A percentile compares a stretch with the other conserved stretches of the same genome.
These are phyloP conservation scores for Stenurella melanura DNA, from an alignment of 2,888 invertebrate genomes.

Conservation along the genomic window DNA sequence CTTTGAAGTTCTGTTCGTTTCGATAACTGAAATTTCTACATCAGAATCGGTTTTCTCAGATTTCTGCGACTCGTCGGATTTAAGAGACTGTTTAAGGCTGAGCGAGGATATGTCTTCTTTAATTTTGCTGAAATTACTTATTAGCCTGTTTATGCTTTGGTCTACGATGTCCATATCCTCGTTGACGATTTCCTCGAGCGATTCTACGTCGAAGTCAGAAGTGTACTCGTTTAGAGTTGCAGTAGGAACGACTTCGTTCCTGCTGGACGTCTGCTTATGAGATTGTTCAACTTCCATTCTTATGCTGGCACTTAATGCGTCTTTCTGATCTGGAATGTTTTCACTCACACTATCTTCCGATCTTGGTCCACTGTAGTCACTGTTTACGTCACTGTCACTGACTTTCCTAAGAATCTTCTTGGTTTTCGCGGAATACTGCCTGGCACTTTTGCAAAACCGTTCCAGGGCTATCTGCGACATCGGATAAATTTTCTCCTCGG, in stretches of 20 bases:
- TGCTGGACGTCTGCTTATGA: constrained; percentile 17
- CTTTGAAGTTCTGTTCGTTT: constrained; percentile 40
- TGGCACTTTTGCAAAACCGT: constrained; percentile 72
- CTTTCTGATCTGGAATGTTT: constrained; percentile 47
- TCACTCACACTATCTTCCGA: constrained; percentile 40
- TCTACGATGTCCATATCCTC: constrained; percentile 53
- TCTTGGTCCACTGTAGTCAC: constrained; percentile 39
- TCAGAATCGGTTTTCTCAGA: constrained; percentile 47
- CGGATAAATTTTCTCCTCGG: constrained; percentile 69
- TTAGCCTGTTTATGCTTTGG: constrained; percentile 57
- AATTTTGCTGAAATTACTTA: constrained; percentile 64
- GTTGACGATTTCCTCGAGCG: constrained; percentile 46
- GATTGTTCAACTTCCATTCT: constrained; percentile 9
- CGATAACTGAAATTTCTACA: constrained; percentile 48
- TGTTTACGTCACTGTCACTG: constrained; percentile 42
- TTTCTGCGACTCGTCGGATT: constrained; percentile 31
- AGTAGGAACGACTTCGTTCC: constrained; percentile 41
- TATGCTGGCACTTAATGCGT: not conserved
- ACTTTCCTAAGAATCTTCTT: constrained; percentile 44
- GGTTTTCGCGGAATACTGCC: constrained; percentile 55
- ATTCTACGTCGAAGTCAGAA: constrained; percentile 61
- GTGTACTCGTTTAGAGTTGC: constrained; percentile 54
- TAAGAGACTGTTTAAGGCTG: constrained; percentile 49
- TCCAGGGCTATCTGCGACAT: constrained; percentile 72
- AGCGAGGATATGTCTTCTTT: constrained; percentile 62